Conservation (phyloP, 2,797 vertebrate species). For the Ambastaia sidthimunki region DNA sequence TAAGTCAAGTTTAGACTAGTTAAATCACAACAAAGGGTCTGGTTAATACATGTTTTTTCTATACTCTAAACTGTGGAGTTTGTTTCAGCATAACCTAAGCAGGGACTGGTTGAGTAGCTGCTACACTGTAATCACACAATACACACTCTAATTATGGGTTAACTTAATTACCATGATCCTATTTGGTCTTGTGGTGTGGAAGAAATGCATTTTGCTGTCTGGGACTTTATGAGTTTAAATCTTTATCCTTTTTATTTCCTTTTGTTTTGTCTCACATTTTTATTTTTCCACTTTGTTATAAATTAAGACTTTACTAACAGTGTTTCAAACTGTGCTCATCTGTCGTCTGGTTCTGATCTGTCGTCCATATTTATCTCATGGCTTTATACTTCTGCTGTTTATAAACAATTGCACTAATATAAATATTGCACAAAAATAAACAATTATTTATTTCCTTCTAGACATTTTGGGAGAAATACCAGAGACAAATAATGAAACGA, state of each 20-base stretch:
- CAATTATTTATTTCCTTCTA: too few species aligned
- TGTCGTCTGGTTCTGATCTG: too few species aligned
- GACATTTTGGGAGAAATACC: too few species aligned
- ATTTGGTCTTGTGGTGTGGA: conserved; percentile 18
- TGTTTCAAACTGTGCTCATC: background rate
- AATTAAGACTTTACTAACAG: background rate
- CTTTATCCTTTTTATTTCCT: background rate
- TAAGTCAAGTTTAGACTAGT: conserved; percentile 14
- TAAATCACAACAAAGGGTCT: conserved; percentile 15
- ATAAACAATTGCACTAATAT: too few species aligned
- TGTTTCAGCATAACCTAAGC: background rate
- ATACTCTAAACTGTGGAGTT: background rate
- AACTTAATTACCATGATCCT: conserved; percentile 28
- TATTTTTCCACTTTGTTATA: background rate
- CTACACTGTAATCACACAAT: conserved; percentile 27
- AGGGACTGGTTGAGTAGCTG: background rate
- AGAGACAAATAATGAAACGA: too few species aligned
- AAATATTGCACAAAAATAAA: too few species aligned
- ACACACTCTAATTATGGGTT: conserved; percentile 10
- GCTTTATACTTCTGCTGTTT: background rate
- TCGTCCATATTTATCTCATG: too few species aligned
- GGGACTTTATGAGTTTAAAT: conserved; percentile 10
- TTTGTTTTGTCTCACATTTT: background rate
- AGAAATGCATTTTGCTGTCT: conserved; percentile 11
- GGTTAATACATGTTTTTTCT: conserved; percentile 6